A percentile compares a stretch with the other conserved stretches of the same genome.
phyloP scores from a whole-genome alignment of 2,797 vertebrate species.

The Tolypeutes matacus region DNA sequence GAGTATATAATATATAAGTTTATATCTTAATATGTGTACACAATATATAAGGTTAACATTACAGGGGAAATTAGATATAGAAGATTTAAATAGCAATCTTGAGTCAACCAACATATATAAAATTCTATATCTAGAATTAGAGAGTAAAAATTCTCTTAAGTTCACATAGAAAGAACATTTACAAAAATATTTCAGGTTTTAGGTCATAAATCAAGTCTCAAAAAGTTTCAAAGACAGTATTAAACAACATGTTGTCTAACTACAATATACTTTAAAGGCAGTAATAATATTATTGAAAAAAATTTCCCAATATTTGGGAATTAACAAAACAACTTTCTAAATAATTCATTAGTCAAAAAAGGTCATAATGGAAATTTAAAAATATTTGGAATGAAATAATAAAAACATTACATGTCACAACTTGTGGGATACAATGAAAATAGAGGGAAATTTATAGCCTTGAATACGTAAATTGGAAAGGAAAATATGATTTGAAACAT shows the following conservation, averaged over 20 bases:
- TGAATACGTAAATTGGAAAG: neutral
- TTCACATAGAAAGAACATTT: neutral
- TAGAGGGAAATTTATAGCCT: neutral
- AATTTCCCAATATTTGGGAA: constrained; percentile 5
- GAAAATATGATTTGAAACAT: neutral
- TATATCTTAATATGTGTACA: no score
- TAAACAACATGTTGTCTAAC: neutral
- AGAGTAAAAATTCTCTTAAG: neutral
- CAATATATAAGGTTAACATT: neutral
- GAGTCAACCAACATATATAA: neutral
- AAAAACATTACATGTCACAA: constrained; percentile 31
- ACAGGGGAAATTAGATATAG: neutral
- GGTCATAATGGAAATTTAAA: neutral
- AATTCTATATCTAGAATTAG: constrained; percentile 16
- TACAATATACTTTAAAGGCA: neutral
- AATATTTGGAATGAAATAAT: constrained; percentile 47
- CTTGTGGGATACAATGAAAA: constrained; percentile 26
- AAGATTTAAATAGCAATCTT: constrained; percentile 27
- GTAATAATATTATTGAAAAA: constrained; percentile 42
- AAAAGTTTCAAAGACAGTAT: neutral
- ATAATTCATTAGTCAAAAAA: neutral
- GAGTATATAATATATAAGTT: no score
- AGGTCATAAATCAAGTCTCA: neutral
- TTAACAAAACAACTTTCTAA: constrained; percentile 28
- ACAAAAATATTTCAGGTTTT: neutral